Base-by-base conservation (phyloP, 1,140 invertebrate species). In the Thalassaphorura encarpata region DNA sequence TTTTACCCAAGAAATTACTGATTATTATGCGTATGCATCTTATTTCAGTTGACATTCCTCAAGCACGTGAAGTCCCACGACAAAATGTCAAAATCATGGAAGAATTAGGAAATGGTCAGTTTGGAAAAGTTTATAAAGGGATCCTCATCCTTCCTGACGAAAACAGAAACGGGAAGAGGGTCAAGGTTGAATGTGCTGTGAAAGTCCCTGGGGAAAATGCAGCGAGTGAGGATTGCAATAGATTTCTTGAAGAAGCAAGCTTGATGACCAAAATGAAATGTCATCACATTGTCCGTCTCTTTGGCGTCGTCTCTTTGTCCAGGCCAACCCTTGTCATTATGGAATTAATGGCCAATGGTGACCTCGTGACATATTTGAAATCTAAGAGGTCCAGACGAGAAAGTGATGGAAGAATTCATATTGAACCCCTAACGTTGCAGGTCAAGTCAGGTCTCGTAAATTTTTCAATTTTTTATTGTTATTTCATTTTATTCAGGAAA, bases 271-370 rank as follows among this genome's bases (percentile, higher is more conserved):
- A 73, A 75, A 71, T 96, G 70, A 83, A 91, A 67, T 93, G 93
- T 29, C 79, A 85, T 67, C 94, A 97, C 75, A 91, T 99, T 18
- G 92, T 99, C 0, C 83, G 83, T 60, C 73, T 99, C 48, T 71
- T 96, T 49, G 96, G 95, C 24, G 92, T 99, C 23, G 93, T 97
- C 18, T 95, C 91, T 0, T 79, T 85, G 53, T 72, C 71, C 24
- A 87, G 92, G 69, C 94, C 95, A 21, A 88, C 89, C 0, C 76
- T 89, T 23, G 93, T 98, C 0, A 80, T 98, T 18, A 98, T 99
- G 95, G 96, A 99, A 73, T 72, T 98, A 24, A 99, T 99, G 96
- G 81, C 80, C 29, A 82, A 84, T 66, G 95, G 95, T 1, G 95
- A 98, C 76, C 78, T 99, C 29, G 96, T 96, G 71, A 83, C 83